Conservation (phyloP, 2,888 invertebrate species). For the Hecatera dysodea region DNA sequence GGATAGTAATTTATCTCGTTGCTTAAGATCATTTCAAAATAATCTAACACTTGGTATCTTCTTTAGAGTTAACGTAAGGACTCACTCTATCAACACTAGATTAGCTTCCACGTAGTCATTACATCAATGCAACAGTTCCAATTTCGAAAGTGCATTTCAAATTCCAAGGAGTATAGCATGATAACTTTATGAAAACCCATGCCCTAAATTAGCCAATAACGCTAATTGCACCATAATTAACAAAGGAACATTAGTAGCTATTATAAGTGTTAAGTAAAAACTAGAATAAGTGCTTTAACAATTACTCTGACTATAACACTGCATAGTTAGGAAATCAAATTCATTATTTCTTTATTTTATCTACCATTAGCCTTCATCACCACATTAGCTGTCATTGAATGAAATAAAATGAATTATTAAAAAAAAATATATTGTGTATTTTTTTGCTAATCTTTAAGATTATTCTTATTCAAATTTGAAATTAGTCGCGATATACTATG, state of each 20-base stretch:
- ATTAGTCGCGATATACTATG: not conserved
- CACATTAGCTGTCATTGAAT: slow-evolving; percentile 10
- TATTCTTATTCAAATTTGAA: slow-evolving; percentile 1
- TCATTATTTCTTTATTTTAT: slow-evolving; percentile 67
- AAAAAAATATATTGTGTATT: too few species aligned
- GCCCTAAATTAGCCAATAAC: slow-evolving; percentile 45
- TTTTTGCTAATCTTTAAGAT: not conserved
- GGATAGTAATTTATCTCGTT: not conserved
- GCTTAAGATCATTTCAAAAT: not conserved
- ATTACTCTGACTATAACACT: slow-evolving; percentile 52
- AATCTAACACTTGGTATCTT: not conserved
- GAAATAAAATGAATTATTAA: not conserved
- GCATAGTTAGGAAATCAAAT: slow-evolving; percentile 65
- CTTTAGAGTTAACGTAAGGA: not conserved
- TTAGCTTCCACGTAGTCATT: not conserved
- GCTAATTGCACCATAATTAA: slow-evolving; percentile 49
- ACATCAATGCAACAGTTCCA: not conserved
- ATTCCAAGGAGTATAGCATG: not conserved
- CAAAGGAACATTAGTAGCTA: slow-evolving; percentile 48
- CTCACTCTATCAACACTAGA: not conserved
- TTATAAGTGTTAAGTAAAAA: slow-evolving; percentile 56
- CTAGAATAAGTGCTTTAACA: slow-evolving; percentile 54
- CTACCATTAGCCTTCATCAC: slow-evolving; percentile 72
- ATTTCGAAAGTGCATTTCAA: not conserved
- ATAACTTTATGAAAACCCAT: slow-evolving; percentile 17